Conservation (phyloP, 2,113 vertebrate species). For the Brachypodius melanocephalos region DNA sequence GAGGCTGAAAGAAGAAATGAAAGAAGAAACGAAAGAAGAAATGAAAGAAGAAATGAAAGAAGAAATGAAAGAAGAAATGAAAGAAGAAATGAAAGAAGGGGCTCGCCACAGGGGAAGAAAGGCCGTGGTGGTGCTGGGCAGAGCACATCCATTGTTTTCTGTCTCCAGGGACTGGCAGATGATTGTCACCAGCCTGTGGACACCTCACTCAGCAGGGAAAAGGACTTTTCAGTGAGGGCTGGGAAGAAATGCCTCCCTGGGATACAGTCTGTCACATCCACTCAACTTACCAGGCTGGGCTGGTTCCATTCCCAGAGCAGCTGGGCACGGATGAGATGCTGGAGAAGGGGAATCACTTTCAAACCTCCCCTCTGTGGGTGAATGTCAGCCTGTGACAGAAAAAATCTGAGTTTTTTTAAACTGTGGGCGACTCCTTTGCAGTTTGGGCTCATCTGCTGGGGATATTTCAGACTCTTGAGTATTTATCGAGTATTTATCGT, state of each 20-base stretch:
- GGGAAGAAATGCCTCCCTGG: not conserved
- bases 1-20: not conserved
- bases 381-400: not conserved
- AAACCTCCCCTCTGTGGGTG: not conserved
- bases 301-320: not conserved
- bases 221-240: not conserved
- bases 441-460: not conserved
- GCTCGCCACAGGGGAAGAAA: not conserved
- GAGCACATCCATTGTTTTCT: not conserved
- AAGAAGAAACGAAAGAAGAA: too few relatives aligned
- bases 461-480: not conserved
- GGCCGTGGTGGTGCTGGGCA: not conserved
- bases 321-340: not conserved
- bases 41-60: too few relatives aligned
- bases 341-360: not conserved
- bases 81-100: too few relatives aligned
- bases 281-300: not conserved
- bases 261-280: not conserved
- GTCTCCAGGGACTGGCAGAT: not conserved
- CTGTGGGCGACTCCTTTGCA: not conserved
- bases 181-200: not conserved
- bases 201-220: not conserved
- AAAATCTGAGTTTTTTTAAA: not conserved
- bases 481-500: too few relatives aligned
- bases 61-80: too few relatives aligned